Evolutionary conservation across 2,888 invertebrate genomes (phyloP).

Genomic region (Epicampocera succincta): DNA sequence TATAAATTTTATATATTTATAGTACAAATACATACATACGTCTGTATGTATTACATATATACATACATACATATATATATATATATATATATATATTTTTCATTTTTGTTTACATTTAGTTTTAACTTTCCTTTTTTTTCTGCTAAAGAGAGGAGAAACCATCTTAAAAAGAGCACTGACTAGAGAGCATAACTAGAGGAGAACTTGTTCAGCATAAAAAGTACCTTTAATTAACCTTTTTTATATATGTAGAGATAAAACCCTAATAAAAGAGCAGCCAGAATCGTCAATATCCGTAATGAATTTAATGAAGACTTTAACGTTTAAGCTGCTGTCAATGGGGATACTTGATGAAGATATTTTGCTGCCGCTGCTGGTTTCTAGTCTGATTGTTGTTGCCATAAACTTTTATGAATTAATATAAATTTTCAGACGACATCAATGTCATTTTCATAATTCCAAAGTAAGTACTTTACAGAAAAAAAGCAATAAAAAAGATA

Average conservation of each 20-base stretch:
- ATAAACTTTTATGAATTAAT: slow-evolving; percentile 56
- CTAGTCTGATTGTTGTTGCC: slow-evolving; percentile 5
- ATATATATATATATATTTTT: slow-evolving; percentile 17
- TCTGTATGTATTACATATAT: no score
- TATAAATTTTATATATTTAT: no score
- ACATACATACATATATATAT: no score
- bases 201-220: slow-evolving; percentile 4
- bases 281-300: neutral
- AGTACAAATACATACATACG: no score
- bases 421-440: slow-evolving; percentile 46
- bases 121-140: slow-evolving; percentile 30
- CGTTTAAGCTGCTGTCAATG: neutral
- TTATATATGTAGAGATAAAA: neutral
- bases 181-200: slow-evolving; percentile 36
- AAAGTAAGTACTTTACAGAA: slow-evolving; percentile 23
- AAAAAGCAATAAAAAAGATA: neutral
- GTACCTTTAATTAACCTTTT: slow-evolving; percentile 17
- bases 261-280: slow-evolving; percentile 20
- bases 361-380: neutral
- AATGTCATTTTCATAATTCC: slow-evolving; percentile 22
- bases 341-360: no score
- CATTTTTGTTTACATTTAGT: slow-evolving; percentile 59
- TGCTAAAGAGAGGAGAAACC: neutral
- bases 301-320: slow-evolving; percentile 6
- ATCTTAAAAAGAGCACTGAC: slow-evolving; percentile 9